phyloP scores from a whole-genome alignment of 2,888 invertebrate genomes.

The Stenodera caucasica region DNA sequence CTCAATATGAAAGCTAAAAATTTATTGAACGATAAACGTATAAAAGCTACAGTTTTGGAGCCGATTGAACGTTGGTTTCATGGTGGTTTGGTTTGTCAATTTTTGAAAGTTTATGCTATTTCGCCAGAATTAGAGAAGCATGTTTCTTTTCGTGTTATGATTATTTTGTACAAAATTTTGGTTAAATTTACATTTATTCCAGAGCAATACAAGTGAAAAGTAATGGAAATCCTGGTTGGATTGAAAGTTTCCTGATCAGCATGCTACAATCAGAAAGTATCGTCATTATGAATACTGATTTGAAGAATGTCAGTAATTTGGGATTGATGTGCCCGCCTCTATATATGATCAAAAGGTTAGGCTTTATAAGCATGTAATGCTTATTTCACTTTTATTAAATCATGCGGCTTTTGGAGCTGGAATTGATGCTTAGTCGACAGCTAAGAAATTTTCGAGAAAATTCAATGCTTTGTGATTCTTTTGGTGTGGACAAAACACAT shows the following conservation, averaged over 20 bases:
- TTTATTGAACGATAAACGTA: slow-evolving; percentile 20
- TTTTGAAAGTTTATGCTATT: slow-evolving; percentile 64
- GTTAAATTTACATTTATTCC: slow-evolving; percentile 23
- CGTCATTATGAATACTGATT: slow-evolving; percentile 54
- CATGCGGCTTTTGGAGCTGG: neutral
- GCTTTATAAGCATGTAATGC: neutral
- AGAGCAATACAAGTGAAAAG: slow-evolving; percentile 63
- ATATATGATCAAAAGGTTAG: slow-evolving; percentile 48
- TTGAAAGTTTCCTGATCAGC: slow-evolving; percentile 65
- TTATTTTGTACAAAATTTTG: too few species aligned
- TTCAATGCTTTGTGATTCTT: too few species aligned
- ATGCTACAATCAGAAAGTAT: slow-evolving; percentile 61
- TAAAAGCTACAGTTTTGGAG: slow-evolving; percentile 52
- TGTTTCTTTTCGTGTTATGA: slow-evolving; percentile 15
- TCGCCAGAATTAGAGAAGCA: slow-evolving; percentile 68
- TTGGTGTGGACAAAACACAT: too few species aligned
- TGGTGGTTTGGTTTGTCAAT: slow-evolving; percentile 65
- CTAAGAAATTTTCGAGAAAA: too few species aligned
- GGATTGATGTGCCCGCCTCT: slow-evolving; percentile 49
- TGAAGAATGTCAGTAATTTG: slow-evolving; percentile 42
- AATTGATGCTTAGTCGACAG: too few species aligned
- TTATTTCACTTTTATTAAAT: neutral
- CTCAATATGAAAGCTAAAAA: neutral
- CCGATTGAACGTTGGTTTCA: slow-evolving; percentile 64
- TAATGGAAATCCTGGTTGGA: slow-evolving; percentile 68